Evolutionary conservation across 2,888 invertebrate species (phyloP).

Genomic region (Melieria omissa): DNA sequence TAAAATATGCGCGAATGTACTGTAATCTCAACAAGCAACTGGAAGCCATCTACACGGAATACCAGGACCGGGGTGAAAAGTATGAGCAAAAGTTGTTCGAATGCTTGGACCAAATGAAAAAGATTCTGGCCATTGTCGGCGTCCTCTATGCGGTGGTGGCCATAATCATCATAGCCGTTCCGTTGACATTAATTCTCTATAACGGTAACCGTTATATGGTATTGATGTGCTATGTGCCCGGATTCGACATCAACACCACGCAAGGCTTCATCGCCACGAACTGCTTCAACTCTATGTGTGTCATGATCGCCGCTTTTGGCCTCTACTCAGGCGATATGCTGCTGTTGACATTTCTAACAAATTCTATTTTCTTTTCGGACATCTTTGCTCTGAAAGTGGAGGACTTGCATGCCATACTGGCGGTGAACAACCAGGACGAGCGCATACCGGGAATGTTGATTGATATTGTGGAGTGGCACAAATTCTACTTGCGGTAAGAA

Average conservation of each 20-base stretch:
- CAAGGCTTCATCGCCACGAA: slow-evolving; percentile 41
- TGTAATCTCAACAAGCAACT: background rate
- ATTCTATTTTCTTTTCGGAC: slow-evolving; percentile 37
- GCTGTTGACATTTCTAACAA: slow-evolving; percentile 37
- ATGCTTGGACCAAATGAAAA: slow-evolving; percentile 27
- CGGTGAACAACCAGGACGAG: background rate
- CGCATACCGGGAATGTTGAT: slow-evolving; percentile 18
- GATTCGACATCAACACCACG: slow-evolving; percentile 35
- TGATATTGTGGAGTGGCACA: slow-evolving; percentile 44
- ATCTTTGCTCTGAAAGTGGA: slow-evolving; percentile 39
- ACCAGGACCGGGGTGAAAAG: slow-evolving; percentile 29
- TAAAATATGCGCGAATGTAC: slow-evolving; percentile 5
- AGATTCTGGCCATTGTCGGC: slow-evolving; percentile 24
- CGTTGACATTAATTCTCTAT: slow-evolving; percentile 26
- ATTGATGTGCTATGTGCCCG: slow-evolving; percentile 43
- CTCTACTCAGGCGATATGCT: slow-evolving; percentile 44
- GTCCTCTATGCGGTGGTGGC: slow-evolving; percentile 26
- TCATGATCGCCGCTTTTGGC: slow-evolving; percentile 41
- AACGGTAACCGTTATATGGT: slow-evolving; percentile 34
- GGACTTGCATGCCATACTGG: slow-evolving; percentile 32
- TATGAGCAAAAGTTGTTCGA: slow-evolving; percentile 34
- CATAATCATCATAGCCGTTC: slow-evolving; percentile 11
- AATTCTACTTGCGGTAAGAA: slow-evolving; percentile 38
- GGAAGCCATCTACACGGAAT: slow-evolving; percentile 33
- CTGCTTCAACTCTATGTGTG: slow-evolving; percentile 35